Evolutionary conservation across 2,888 invertebrate genomes (phyloP).

Genomic region (Eledona agricola): DNA sequence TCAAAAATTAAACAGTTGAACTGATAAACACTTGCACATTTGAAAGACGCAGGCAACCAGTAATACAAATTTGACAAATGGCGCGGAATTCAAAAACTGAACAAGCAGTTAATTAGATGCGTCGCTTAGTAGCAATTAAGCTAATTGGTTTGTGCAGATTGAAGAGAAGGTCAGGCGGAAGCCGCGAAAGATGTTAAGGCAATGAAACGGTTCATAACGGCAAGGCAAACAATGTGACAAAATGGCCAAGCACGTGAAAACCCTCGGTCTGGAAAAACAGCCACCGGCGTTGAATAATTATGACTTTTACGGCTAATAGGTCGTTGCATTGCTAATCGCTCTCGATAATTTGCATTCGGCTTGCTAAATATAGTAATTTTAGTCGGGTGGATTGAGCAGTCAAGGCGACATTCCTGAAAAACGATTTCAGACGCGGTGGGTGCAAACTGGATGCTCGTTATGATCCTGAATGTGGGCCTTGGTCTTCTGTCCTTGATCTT

Average conservation of each 20-base stretch:
- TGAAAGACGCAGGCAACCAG: constrained; percentile 17
- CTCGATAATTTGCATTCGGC: constrained; percentile 10
- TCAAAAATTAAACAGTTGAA: constrained; percentile 31
- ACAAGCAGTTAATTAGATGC: not conserved
- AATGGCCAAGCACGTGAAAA: constrained; percentile 6
- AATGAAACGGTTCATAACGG: too few species aligned
- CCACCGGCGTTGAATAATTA: constrained; percentile 18
- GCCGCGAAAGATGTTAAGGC: too few species aligned
- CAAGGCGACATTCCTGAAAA: constrained; percentile 19
- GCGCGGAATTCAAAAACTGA: constrained; percentile 13
- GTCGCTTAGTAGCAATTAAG: not conserved
- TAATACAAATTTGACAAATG: constrained; percentile 11
- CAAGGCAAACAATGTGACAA: constrained; percentile 8
- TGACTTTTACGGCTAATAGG: constrained; percentile 5
- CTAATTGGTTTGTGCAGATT: not conserved
- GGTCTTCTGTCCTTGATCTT: constrained; percentile 53
- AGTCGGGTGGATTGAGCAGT: constrained; percentile 16
- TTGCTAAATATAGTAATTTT: constrained; percentile 25
- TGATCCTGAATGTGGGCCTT: constrained; percentile 46
- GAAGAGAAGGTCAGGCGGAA: not conserved
- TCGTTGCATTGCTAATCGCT: constrained; percentile 16
- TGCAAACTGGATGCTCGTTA: constrained; percentile 9
- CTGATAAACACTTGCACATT: too few species aligned
- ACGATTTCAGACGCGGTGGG: constrained; percentile 11
- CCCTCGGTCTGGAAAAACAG: constrained; percentile 7